Evolutionary conservation across 2,888 invertebrate species (phyloP).

Genomic region (Thereva nobilitata): DNA sequence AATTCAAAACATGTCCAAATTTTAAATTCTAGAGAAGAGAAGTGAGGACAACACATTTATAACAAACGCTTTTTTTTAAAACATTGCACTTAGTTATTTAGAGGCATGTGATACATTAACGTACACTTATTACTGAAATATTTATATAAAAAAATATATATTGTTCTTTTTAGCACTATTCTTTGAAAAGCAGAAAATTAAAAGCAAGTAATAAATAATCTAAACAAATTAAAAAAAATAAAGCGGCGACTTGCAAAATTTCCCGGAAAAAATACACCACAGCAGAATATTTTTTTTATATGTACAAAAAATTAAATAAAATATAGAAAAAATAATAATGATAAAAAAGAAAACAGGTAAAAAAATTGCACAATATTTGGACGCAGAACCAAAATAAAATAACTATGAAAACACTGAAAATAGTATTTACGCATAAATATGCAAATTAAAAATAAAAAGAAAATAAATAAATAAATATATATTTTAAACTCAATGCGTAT

Average conservation of each 20-base stretch:
- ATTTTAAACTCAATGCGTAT: slow-evolving; percentile 28
- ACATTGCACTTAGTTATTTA: too few relatives aligned
- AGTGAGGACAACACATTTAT: too few relatives aligned
- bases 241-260: slow-evolving; percentile 30
- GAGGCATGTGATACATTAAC: too few relatives aligned
- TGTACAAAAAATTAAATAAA: slow-evolving; percentile 11
- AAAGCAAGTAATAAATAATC: background rate
- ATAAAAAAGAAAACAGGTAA: background rate
- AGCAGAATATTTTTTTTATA: slow-evolving; percentile 29
- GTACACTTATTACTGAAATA: too few relatives aligned
- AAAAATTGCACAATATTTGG: slow-evolving; percentile 10
- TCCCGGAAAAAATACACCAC: background rate
- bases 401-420: slow-evolving; percentile 4
- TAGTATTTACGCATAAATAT: background rate
- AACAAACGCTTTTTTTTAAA: too few relatives aligned
- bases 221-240: slow-evolving; percentile 20
- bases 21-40: too few relatives aligned
- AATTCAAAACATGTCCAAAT: too few relatives aligned
- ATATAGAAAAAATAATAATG: slow-evolving; percentile 9
- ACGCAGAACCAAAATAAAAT: too few relatives aligned
- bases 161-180: slow-evolving; percentile 5
- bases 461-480: background rate
- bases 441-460: slow-evolving; percentile 13
- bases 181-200: slow-evolving; percentile 13
- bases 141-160: background rate